Conservation (phyloP, 1,140 invertebrate genomes). For the Pomphorhynchus laevis region DNA sequence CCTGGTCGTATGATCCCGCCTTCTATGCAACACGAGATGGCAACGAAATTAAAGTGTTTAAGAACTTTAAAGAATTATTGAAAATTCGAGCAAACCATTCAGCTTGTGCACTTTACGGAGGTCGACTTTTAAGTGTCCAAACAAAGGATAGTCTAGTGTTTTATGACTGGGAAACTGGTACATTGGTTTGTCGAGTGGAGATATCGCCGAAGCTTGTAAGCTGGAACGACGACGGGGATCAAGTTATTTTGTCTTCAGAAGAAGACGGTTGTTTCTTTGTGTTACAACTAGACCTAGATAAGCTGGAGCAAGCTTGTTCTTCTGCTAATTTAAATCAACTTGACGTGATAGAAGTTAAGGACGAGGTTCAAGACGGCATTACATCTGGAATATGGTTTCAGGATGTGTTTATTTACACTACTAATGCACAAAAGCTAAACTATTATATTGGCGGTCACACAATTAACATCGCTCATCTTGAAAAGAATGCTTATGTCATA, state of each 20-base stretch:
- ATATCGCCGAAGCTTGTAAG: slow-evolving; percentile 50
- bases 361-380: slow-evolving; percentile 55
- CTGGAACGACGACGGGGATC: slow-evolving; percentile 76
- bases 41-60: slow-evolving; percentile 58
- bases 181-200: slow-evolving; percentile 63
- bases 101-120: slow-evolving; percentile 74
- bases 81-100: slow-evolving; percentile 74
- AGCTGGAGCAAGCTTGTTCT: too few relatives aligned
- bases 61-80: slow-evolving; percentile 87
- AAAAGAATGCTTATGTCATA: slow-evolving; percentile 50
- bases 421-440: slow-evolving; percentile 71
- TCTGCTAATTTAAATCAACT: too few relatives aligned
- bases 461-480: slow-evolving; percentile 77
- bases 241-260: slow-evolving; percentile 61
- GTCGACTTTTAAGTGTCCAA: slow-evolving; percentile 57
- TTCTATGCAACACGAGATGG: slow-evolving; percentile 64
- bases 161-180: slow-evolving; percentile 78
- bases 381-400: slow-evolving; percentile 91
- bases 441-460: slow-evolving; percentile 97
- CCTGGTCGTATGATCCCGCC: slow-evolving; percentile 81
- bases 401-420: slow-evolving; percentile 97
- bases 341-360: slow-evolving; percentile 53
- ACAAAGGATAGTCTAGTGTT: slow-evolving; percentile 63
- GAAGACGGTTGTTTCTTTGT: slow-evolving; percentile 86
- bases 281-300: slow-evolving; percentile 31